Conservation (phyloP, 2,113 vertebrate species). For the Motacilla tschutschensis region DNA sequence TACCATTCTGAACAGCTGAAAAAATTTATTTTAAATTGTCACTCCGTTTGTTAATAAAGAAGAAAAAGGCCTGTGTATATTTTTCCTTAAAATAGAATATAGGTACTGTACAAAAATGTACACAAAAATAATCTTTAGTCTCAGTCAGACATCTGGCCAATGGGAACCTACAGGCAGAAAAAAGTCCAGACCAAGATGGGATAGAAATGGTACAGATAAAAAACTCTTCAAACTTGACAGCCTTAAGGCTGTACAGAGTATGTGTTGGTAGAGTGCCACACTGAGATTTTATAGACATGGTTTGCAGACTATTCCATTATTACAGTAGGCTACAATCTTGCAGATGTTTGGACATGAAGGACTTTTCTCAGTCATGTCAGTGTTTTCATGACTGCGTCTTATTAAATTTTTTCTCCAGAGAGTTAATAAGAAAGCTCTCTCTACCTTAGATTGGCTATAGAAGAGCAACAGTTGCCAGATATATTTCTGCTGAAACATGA, state of each 20-base stretch:
- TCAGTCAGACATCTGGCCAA: not conserved
- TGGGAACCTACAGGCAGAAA: not conserved
- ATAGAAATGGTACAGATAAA: conserved; percentile 19
- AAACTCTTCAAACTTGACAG: conserved; percentile 6
- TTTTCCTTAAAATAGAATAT: not conserved
- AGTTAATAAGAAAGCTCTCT: not conserved
- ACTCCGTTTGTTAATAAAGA: conserved; percentile 31
- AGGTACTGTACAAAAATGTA: conserved; percentile 7
- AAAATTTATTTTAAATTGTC: conserved; percentile 48
- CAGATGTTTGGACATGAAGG: conserved; percentile 5
- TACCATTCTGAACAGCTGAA: not conserved
- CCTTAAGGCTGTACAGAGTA: not conserved
- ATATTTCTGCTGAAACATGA: not conserved
- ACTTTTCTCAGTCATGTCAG: not conserved
- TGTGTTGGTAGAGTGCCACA: not conserved
- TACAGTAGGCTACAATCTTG: not conserved
- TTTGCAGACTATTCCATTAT: not conserved
- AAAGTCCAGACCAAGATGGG: not conserved
- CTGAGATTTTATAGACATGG: not conserved
- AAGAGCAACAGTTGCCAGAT: not conserved
- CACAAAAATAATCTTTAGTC: not conserved
- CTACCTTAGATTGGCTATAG: not conserved
- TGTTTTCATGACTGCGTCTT: conserved; percentile 5
- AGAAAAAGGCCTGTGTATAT: conserved; percentile 21
- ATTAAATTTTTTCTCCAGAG: conserved; percentile 1